These are phyloP conservation scores for Nebria brevicollis DNA, from an alignment of 2,888 invertebrate species.

Conservation along the genomic window DNA sequence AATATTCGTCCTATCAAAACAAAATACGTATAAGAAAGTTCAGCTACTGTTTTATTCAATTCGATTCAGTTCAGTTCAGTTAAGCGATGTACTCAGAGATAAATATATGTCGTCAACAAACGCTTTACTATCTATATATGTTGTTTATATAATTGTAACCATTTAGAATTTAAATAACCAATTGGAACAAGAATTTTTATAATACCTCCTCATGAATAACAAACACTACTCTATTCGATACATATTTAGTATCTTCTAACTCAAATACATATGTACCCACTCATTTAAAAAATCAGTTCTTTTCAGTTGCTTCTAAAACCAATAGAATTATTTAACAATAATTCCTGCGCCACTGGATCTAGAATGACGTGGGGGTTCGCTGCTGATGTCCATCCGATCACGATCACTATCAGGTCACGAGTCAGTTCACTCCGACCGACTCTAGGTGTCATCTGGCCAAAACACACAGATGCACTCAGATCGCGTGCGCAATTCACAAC, in stretches of 20 bases:
- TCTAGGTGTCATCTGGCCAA: slow-evolving; percentile 8
- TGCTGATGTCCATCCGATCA: slow-evolving; percentile 14
- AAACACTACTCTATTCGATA: neutral
- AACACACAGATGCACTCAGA: neutral
- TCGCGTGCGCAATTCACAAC: neutral
- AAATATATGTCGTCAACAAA: too few species aligned
- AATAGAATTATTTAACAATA: too few species aligned
- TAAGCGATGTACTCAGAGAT: neutral
- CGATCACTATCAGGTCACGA: slow-evolving; percentile 13
- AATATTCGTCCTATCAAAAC: too few species aligned
- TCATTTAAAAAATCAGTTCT: too few species aligned
- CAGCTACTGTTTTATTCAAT: neutral
- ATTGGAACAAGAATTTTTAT: neutral
- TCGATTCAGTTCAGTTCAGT: too few species aligned
- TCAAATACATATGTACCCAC: too few species aligned
- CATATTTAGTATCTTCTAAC: neutral
- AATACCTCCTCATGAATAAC: neutral
- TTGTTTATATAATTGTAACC: neutral
- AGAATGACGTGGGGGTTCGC: slow-evolving; percentile 9
- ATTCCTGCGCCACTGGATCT: too few species aligned
- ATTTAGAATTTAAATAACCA: slow-evolving; percentile 1
- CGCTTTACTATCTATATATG: neutral
- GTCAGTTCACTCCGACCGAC: neutral
- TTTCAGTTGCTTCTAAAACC: too few species aligned
- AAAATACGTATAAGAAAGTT: too few species aligned